Evolutionary conservation across 2,797 vertebrate genomes (phyloP), one percentile per base, ranked within the genome.

Genomic region (Scolopax bukidnonensis): DNA sequence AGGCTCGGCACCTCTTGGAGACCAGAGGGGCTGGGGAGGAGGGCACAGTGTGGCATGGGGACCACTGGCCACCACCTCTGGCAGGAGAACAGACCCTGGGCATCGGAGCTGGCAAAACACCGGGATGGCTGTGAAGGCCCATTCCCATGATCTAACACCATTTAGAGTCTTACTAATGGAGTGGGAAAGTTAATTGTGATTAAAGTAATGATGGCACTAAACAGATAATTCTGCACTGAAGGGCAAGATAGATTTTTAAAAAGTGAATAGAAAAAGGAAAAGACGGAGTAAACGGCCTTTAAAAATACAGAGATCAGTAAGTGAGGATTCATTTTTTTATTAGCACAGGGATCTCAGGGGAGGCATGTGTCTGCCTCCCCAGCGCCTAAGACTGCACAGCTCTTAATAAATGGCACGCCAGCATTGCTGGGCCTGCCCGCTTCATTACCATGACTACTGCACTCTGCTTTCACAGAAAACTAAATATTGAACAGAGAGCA

Each of bases 361-460:
- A 89, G 87, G 47, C 8, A 33, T 38, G 70, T 11, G 24, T 48
- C 92, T 79, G 64, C 78, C 59, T 91, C 84, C 90, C 93, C 67
- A 28, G 83, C 8, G 51, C 79, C 61, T 4, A 21, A 85, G 87
- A 64, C 79, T 70, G 56, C 89, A 73, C 78, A 45, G 90, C 91
- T 84, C 89, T 53, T 81, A 53, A 84, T 50, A 61, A 83, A 88
- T 2, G 54, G 77, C 87, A 60, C 10, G 16, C 67, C 2, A 27
- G 88, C 0, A 5, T 65, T 21, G 85, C 93, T 8, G 57, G 92
- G 81, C 64, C 92, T 91, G 92, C 92, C 94, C 13, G 45, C 93
- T 83, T 74, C 73, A 96, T 97, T 94, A 71, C 97, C 95, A 97
- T 96, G 96, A 71, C 96, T 95, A 97, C 97, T 95, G 84, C 89